Evolutionary conservation across 2,797 vertebrate genomes (phyloP).

Genomic region (Manis javanica): DNA sequence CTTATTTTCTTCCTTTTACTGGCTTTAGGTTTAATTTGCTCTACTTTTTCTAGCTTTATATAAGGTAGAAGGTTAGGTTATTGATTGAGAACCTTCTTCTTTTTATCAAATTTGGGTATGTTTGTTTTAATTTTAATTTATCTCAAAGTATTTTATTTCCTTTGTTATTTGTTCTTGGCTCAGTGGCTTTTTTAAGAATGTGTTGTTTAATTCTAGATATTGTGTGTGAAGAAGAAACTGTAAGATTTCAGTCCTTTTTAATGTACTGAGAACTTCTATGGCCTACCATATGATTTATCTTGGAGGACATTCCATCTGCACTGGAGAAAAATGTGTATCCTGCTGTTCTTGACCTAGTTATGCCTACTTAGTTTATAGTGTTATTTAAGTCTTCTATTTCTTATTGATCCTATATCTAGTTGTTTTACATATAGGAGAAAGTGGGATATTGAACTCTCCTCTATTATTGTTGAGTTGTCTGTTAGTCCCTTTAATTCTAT

Average conservation of each 20-base stretch:
- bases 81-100: background rate
- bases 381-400: background rate
- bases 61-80: background rate
- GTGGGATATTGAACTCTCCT: background rate
- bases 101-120: background rate
- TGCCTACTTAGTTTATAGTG: background rate
- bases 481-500: background rate
- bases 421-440: background rate
- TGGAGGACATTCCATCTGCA: background rate
- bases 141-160: background rate
- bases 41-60: background rate
- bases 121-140: background rate
- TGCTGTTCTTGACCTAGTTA: background rate
- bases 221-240: background rate
- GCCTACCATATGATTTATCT: background rate
- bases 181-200: background rate
- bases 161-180: background rate
- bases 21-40: background rate
- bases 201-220: background rate
- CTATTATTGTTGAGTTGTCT: background rate
- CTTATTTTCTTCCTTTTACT: background rate
- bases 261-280: background rate
- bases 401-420: background rate
- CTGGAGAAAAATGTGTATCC: background rate
- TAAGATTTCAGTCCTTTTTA: background rate